phyloP scores from a whole-genome alignment of 2,888 invertebrate genomes.

The Drosophila limbata region DNA sequence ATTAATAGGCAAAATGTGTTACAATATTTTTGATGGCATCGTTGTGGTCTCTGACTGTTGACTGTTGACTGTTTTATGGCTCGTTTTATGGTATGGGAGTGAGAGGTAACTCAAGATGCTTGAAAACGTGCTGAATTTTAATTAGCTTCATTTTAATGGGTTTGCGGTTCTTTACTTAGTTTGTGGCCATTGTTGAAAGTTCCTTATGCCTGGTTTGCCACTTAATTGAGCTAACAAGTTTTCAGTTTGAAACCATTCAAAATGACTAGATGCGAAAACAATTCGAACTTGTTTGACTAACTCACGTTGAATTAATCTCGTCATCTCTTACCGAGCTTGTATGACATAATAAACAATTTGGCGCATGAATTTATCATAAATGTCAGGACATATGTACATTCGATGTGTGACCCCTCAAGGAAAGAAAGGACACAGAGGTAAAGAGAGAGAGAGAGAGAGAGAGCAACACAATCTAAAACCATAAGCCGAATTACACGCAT shows the following conservation, averaged over 20 bases:
- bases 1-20: slow-evolving; percentile 80
- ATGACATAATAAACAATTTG: slow-evolving; percentile 36
- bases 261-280: neutral
- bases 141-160: slow-evolving; percentile 72
- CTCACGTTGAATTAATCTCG: slow-evolving; percentile 19
- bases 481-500: slow-evolving; percentile 76
- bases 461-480: slow-evolving; percentile 35
- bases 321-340: neutral
- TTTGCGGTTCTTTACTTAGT: slow-evolving; percentile 57
- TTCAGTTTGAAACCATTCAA: slow-evolving; percentile 6
- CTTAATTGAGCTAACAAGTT: slow-evolving; percentile 30
- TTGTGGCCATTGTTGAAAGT: slow-evolving; percentile 26
- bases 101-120: neutral
- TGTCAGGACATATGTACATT: slow-evolving; percentile 46
- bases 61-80: slow-evolving; percentile 65
- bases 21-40: slow-evolving; percentile 78
- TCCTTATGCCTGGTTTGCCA: slow-evolving; percentile 12
- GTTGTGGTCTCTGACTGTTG: slow-evolving; percentile 49
- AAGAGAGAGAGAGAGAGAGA: slow-evolving; percentile 5
- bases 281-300: neutral
- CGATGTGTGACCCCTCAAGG: slow-evolving; percentile 32
- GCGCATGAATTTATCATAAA: slow-evolving; percentile 63
- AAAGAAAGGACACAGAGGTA: slow-evolving; percentile 1
- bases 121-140: slow-evolving; percentile 79
- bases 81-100: slow-evolving; percentile 43